Evolutionary conservation across 2,113 vertebrate genomes (phyloP), one percentile per base, ranked within the genome.

Genomic region (Castor canadensis): DNA sequence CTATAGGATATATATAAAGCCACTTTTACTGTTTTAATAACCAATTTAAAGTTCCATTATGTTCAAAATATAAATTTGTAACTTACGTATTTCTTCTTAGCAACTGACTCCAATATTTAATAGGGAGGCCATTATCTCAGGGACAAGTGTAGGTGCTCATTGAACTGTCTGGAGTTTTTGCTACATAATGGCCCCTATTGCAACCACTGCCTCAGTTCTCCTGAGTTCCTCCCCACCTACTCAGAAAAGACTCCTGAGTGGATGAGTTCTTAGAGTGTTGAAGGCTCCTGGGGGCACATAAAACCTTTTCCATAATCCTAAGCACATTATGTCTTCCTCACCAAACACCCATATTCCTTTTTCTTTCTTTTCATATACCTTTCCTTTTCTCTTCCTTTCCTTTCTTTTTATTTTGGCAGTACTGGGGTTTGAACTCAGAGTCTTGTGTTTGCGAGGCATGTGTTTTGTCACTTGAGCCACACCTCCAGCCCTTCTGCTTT

Each of bases 21-120:
- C 30, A 71, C 5, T 89, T 85, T 91, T 73, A 75, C 72, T 83
- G 20, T 67, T 92, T 89, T 71, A 71, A 86, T 79, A 95, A 84
- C 64, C 80, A 54, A 9, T 80, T 91, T 80, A 89, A 92, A 73
- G 32, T 91, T 92, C 66, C 40, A 35, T 87, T 84, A 43, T 91
- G 73, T 87, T 83, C 73, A 89, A 58, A 83, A 76, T 87, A 43
- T 81, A 83, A 75, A 80, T 87, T 64, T 81, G 45, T 89, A 71
- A 66, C 19, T 62, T 89, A 45, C 1, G 6, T 93, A 91, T 94
- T 79, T 93, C 67, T 91, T 95, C 62, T 80, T 28, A 22, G 16
- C 11, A 1, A 89, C 73, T 72, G 13, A 66, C 16, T 80, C 40
- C 45, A 95, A 45, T 58, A 47, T 35, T 86, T 69, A 84, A 3